These are phyloP conservation scores for Dendrocincla tyrannina DNA, from an alignment of 2,797 vertebrate species.

Conservation along the genomic window DNA sequence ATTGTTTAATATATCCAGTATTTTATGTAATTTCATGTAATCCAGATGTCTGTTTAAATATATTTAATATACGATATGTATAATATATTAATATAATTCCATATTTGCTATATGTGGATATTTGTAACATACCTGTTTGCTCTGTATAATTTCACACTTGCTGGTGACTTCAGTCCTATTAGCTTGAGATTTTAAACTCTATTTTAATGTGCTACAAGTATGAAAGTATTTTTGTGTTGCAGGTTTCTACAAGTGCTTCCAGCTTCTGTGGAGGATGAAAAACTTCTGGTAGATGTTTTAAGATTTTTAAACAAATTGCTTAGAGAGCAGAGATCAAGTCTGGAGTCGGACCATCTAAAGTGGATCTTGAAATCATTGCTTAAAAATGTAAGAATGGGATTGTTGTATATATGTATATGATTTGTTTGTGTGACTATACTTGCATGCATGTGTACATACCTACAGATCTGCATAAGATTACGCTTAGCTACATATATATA, in stretches of 20 bases:
- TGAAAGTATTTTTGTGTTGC: background rate
- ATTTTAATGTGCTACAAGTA: background rate
- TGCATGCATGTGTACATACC: fast-evolving
- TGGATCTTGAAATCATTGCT: constrained; percentile 92
- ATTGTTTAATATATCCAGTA: background rate
- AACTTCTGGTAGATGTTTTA: constrained; percentile 88
- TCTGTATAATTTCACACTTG: background rate
- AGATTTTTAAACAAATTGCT: constrained; percentile 89
- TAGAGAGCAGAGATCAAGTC: constrained; percentile 74
- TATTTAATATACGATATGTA: too few species aligned
- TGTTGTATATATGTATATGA: background rate
- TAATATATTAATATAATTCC: background rate
- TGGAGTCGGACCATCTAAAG: constrained; percentile 79
- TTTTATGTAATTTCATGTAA: background rate
- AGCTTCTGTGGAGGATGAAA: constrained; percentile 89
- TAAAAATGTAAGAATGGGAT: constrained; percentile 81
- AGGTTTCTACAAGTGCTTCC: constrained; percentile 95
- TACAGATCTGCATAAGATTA: background rate
- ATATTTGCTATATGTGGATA: background rate
- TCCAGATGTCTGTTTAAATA: background rate
- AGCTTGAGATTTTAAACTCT: background rate
- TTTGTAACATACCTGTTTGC: background rate
- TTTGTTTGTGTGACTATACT: background rate
- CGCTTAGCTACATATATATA: background rate
- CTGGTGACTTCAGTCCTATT: background rate